Conservation (phyloP, 2,888 invertebrate genomes). For the Hemicrepidius hirtus region DNA sequence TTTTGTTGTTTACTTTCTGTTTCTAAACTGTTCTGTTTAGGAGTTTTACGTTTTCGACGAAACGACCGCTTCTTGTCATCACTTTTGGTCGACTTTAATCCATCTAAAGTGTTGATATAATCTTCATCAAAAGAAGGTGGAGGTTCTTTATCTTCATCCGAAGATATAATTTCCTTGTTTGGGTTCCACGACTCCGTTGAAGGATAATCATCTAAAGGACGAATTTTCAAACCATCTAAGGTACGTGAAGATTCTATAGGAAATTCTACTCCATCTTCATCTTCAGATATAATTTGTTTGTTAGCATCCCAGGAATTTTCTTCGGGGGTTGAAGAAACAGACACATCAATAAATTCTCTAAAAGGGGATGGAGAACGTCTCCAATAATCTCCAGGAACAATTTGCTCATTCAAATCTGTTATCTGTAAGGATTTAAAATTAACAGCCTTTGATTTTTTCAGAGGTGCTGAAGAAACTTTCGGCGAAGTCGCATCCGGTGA, state of each 20-base stretch:
- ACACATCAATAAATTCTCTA: slow-evolving; percentile 63
- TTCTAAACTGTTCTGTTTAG: slow-evolving; percentile 21
- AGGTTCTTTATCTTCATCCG: slow-evolving; percentile 25
- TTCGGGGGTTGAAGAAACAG: slow-evolving; percentile 11
- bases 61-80: slow-evolving; percentile 41
- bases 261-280: slow-evolving; percentile 35
- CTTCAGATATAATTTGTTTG: slow-evolving; percentile 19
- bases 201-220: background rate
- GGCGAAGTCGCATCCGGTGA: background rate
- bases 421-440: slow-evolving; percentile 62
- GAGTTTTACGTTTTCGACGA: slow-evolving; percentile 24
- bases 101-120: slow-evolving; percentile 21
- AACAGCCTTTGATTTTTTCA: slow-evolving; percentile 23
- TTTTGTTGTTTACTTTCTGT: background rate
- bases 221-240: slow-evolving; percentile 76
- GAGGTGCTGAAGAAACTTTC: background rate
- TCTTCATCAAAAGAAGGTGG: background rate
- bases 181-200: slow-evolving; percentile 32
- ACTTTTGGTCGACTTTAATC: slow-evolving; percentile 3
- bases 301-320: slow-evolving; percentile 33
- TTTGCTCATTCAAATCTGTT: slow-evolving; percentile 70
- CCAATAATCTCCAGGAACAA: slow-evolving; percentile 72
- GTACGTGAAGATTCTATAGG: slow-evolving; percentile 72
- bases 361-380: slow-evolving; percentile 71
- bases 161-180: background rate